Evolutionary conservation across 1,140 invertebrate species (phyloP).

Genomic region (Apis cerana): DNA sequence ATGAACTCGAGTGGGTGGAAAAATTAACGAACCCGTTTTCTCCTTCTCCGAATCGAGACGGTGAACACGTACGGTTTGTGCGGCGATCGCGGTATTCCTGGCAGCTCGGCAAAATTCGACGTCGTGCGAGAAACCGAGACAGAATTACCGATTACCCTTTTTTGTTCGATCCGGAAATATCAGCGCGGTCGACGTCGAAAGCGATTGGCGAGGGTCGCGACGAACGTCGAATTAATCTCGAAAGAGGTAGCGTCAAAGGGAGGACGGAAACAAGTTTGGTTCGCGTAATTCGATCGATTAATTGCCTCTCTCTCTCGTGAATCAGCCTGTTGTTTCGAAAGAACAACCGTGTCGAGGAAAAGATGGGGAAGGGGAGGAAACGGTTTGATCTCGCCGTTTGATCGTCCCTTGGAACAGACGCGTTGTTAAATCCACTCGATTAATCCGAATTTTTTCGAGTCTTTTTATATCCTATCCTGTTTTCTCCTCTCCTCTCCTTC

Average conservation of each 20-base stretch:
- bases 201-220: background rate
- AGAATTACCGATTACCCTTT: conserved; percentile 13
- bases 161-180: background rate
- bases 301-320: conserved; percentile 26
- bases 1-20: too few species aligned
- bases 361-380: background rate
- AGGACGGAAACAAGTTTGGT: background rate
- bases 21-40: background rate
- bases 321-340: background rate
- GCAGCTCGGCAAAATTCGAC: background rate
- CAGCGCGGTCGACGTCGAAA: conserved; percentile 1
- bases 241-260: conserved; percentile 27
- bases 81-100: background rate
- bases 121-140: background rate
- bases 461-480: too few species aligned
- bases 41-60: background rate
- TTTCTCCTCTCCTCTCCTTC: too few species aligned
- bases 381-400: too few species aligned
- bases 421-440: too few species aligned
- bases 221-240: conserved; percentile 36
- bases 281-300: conserved; percentile 26
- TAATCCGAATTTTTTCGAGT: background rate
- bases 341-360: background rate
- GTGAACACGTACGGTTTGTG: background rate
- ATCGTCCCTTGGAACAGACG: too few species aligned